phyloP scores from a whole-genome alignment of 2,888 invertebrate species.

The Pelosia muscerda region DNA sequence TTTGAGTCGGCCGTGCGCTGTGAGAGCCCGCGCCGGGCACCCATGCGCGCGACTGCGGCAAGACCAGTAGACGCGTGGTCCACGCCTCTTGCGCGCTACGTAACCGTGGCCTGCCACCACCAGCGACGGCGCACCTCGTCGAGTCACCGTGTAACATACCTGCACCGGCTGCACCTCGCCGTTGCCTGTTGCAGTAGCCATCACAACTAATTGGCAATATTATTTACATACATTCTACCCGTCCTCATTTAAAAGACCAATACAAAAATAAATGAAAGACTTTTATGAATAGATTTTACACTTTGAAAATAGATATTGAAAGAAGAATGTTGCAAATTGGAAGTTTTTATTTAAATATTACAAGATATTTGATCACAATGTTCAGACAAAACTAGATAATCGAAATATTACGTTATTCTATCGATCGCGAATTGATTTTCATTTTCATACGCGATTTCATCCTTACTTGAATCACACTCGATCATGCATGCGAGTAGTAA shows the following conservation, averaged over 20 bases:
- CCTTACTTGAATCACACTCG: conserved; percentile 38
- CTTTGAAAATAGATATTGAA: neutral
- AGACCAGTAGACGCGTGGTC: conserved; percentile 79
- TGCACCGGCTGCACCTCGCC: conserved; percentile 58
- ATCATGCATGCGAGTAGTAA: conserved; percentile 36
- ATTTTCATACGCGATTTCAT: conserved; percentile 18
- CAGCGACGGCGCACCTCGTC: conserved; percentile 79
- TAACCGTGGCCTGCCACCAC: conserved; percentile 74
- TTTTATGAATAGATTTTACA: neutral
- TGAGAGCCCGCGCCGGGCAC: conserved; percentile 76
- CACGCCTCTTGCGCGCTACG: conserved; percentile 79
- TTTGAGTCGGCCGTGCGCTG: conserved; percentile 69
- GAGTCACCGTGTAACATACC: conserved; percentile 77
- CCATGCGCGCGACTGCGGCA: conserved; percentile 72
- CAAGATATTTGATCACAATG: conserved; percentile 60
- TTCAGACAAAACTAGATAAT: conserved; percentile 47
- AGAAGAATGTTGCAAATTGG: conserved; percentile 19
- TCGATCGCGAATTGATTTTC: conserved; percentile 19
- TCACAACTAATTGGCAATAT: conserved; percentile 25
- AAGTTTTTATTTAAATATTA: conserved; percentile 60
- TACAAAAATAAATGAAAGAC: neutral
- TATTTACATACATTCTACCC: neutral
- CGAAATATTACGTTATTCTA: conserved; percentile 38
- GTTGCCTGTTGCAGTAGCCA: conserved; percentile 54
- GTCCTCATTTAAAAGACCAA: neutral